These are phyloP conservation scores for Ptychoptera contaminata DNA, from an alignment of 2,888 invertebrate genomes.

Conservation along the genomic window DNA sequence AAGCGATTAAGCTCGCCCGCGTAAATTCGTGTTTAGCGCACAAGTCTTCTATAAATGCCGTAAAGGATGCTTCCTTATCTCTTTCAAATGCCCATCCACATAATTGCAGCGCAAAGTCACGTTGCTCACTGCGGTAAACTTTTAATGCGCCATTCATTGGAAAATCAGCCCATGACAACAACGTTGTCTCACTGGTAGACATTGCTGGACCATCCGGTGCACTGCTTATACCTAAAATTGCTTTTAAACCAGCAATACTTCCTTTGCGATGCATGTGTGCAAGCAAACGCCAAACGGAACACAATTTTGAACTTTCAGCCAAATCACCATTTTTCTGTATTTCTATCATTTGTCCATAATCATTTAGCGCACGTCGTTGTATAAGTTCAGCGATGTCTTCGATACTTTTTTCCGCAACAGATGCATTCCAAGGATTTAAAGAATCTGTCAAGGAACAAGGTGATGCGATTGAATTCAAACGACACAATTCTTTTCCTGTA, in stretches of 20 bases:
- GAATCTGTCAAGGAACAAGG: slow-evolving; percentile 8
- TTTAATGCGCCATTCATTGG: slow-evolving; percentile 6
- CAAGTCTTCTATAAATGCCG: slow-evolving; percentile 46
- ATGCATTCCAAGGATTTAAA: slow-evolving; percentile 3
- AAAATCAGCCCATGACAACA: slow-evolving; percentile 27
- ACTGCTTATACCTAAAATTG: slow-evolving; percentile 25
- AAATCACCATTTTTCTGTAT: slow-evolving; percentile 65
- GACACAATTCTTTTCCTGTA: slow-evolving; percentile 2
- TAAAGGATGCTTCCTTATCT: slow-evolving; percentile 38
- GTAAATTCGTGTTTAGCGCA: slow-evolving; percentile 56
- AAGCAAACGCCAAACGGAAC: slow-evolving; percentile 56
- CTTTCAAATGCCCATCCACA: slow-evolving; percentile 84
- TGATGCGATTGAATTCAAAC: slow-evolving; percentile 1
- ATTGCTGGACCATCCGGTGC: slow-evolving; percentile 16
- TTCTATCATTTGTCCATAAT: slow-evolving; percentile 60
- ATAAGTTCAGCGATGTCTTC: slow-evolving; percentile 53
- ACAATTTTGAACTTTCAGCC: slow-evolving; percentile 56
- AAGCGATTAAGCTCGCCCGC: slow-evolving; percentile 79
- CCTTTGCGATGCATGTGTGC: slow-evolving; percentile 35
- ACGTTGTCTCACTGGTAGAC: slow-evolving; percentile 22
- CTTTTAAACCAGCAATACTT: slow-evolving; percentile 39
- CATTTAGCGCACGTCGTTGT: slow-evolving; percentile 45
- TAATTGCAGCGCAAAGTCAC: slow-evolving; percentile 65
- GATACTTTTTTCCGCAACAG: slow-evolving; percentile 4
- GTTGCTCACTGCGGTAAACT: slow-evolving; percentile 45